phyloP scores from a whole-genome alignment of 2,888 invertebrate species.

The Suillia variegata region DNA sequence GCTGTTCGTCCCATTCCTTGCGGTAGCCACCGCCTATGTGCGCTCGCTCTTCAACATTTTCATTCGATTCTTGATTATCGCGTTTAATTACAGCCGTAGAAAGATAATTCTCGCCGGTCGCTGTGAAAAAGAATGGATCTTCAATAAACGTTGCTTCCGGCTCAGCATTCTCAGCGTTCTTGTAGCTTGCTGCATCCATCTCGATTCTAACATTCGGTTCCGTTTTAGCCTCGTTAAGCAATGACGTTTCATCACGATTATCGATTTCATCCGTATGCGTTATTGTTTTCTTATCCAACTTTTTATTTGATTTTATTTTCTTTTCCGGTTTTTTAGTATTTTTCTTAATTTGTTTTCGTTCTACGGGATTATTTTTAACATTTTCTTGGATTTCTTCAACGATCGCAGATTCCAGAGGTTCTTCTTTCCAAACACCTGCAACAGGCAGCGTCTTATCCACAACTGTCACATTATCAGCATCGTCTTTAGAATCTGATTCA shows the following conservation, averaged over 20 bases:
- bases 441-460: not conserved
- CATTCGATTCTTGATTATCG: too few relatives aligned
- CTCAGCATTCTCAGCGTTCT: not conserved
- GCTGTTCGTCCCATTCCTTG: slow-evolving; percentile 21
- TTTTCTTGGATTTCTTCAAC: not conserved
- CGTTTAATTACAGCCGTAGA: slow-evolving; percentile 45
- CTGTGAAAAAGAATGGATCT: slow-evolving; percentile 58
- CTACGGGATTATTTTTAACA: not conserved
- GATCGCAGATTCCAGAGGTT: not conserved
- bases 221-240: not conserved
- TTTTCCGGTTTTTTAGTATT: not conserved
- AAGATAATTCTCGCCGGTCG: slow-evolving; percentile 54
- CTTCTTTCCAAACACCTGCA: not conserved
- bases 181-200: not conserved
- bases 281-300: not conserved
- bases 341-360: not conserved
- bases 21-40: slow-evolving; percentile 28
- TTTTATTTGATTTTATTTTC: not conserved
- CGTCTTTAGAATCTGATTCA: not conserved
- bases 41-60: too few relatives aligned
- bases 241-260: not conserved
- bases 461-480: not conserved
- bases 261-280: too few relatives aligned
- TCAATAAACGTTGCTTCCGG: slow-evolving; percentile 36
- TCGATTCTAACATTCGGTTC: not conserved